Evolutionary conservation across 2,113 vertebrate genomes (phyloP).

Genomic region (Bujurquina vittata): DNA sequence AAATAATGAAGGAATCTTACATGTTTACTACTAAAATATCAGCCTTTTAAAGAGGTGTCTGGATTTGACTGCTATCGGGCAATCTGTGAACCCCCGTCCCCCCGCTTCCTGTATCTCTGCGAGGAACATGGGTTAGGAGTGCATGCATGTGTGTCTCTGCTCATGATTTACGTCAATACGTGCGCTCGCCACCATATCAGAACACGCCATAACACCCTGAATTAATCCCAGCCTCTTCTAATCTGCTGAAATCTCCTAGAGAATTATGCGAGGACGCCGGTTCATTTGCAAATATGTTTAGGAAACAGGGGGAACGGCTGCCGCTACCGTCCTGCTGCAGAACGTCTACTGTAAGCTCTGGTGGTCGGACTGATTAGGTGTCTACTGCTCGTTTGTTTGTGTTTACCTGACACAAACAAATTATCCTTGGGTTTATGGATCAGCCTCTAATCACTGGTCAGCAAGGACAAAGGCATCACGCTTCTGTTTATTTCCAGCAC

Average conservation of each 20-base stretch:
- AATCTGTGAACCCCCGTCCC: constrained; percentile 49
- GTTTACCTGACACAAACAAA: constrained; percentile 70
- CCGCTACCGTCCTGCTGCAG: constrained; percentile 39
- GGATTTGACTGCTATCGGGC: constrained; percentile 68
- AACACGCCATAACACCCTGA: constrained; percentile 32
- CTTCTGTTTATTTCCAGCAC: neutral
- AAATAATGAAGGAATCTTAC: constrained; percentile 74
- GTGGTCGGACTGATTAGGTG: constrained; percentile 68
- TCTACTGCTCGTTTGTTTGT: constrained; percentile 64
- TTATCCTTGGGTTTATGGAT: constrained; percentile 72
- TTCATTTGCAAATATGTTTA: constrained; percentile 75
- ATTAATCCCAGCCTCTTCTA: constrained; percentile 62
- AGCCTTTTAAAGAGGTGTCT: constrained; percentile 72
- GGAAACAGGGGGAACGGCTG: constrained; percentile 61
- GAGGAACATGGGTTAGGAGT: constrained; percentile 43
- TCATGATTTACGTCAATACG: constrained; percentile 17
- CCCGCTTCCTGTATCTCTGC: constrained; percentile 47
- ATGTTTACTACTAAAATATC: constrained; percentile 77
- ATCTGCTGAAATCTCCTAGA: constrained; percentile 70
- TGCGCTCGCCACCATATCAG: constrained; percentile 24
- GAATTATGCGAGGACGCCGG: constrained; percentile 68
- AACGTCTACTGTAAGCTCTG: constrained; percentile 32
- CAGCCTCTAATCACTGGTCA: constrained; percentile 67
- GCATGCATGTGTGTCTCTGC: neutral
- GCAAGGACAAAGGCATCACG: constrained; percentile 60